Percentiles rank a stretch among this genome's conserved stretches.
Conservation (phyloP, 2,888 invertebrate genomes). For the Calameuta filiformis region DNA sequence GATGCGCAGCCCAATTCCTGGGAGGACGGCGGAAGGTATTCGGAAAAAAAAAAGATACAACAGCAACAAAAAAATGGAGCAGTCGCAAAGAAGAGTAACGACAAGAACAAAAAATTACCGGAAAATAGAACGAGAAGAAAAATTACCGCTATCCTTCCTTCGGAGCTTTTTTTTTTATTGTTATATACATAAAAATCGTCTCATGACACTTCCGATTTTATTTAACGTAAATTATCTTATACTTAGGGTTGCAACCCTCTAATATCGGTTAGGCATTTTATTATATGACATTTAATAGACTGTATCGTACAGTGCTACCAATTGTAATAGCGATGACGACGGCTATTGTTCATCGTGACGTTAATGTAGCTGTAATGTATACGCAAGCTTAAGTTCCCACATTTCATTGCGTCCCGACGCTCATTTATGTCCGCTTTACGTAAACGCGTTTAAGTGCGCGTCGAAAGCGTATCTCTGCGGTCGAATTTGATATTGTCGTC, state of each 20-base stretch:
- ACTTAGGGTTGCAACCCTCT: neutral
- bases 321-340: neutral
- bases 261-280: too few species aligned
- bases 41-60: neutral
- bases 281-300: neutral
- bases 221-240: neutral
- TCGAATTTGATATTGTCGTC: neutral
- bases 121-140: neutral
- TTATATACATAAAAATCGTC: neutral
- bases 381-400: neutral
- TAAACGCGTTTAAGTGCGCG: neutral
- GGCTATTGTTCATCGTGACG: neutral
- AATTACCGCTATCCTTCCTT: neutral
- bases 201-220: neutral
- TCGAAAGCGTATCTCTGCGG: neutral
- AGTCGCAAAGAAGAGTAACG: neutral
- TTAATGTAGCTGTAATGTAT: neutral
- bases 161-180: neutral
- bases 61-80: neutral
- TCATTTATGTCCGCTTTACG: neutral
- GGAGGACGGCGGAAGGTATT: neutral
- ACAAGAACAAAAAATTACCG: neutral
- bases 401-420: neutral
- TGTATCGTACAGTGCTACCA: neutral
- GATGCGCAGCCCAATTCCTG: neutral